These are phyloP conservation scores for Cyclophora albipunctata DNA, from an alignment of 2,888 invertebrate genomes.

Conservation along the genomic window DNA sequence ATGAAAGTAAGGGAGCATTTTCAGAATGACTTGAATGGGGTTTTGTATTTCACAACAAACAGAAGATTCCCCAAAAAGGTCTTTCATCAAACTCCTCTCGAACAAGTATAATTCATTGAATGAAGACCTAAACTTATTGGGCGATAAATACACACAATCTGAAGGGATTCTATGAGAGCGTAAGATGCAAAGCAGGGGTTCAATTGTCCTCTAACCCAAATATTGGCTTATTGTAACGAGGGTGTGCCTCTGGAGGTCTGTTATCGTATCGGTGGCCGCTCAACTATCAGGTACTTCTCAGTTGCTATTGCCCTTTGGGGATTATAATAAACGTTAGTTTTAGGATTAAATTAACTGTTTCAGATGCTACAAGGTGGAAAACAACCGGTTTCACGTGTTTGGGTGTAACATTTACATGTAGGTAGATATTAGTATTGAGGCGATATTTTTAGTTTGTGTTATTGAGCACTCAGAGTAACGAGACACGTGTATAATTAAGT, in stretches of 20 bases:
- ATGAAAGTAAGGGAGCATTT: no score
- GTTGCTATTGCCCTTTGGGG: slow-evolving; percentile 27
- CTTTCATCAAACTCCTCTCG: slow-evolving; percentile 4
- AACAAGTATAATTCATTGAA: slow-evolving; percentile 2
- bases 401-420: no score
- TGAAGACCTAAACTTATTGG: slow-evolving; percentile 6
- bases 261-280: slow-evolving; percentile 26
- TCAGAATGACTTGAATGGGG: no score
- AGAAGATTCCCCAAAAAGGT: background rate
- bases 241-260: slow-evolving; percentile 31
- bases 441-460: no score
- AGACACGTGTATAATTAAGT: slow-evolving; percentile 27
- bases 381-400: no score
- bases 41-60: no score
- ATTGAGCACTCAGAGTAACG: no score
- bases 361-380: no score
- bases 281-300: slow-evolving; percentile 17
- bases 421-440: no score
- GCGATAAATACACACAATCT: slow-evolving; percentile 3
- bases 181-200: slow-evolving; percentile 27
- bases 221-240: slow-evolving; percentile 40
- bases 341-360: slow-evolving; percentile 24
- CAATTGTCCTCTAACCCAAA: slow-evolving; percentile 38
- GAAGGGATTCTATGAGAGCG: slow-evolving; percentile 18
- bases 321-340: slow-evolving; percentile 30